phyloP scores from a whole-genome alignment of 2,888 invertebrate genomes.

The Trilocha varians region DNA sequence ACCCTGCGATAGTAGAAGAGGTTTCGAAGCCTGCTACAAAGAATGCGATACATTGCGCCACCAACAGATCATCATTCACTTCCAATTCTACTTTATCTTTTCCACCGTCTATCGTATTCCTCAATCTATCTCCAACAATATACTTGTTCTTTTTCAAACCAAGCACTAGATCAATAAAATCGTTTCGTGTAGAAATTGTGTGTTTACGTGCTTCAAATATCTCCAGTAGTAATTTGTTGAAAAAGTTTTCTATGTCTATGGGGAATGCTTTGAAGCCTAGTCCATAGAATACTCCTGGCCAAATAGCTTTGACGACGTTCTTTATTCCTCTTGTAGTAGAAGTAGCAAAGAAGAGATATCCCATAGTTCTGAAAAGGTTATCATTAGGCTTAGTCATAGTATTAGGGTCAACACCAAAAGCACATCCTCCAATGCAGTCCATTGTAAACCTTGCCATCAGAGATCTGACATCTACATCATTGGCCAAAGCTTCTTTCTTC shows the following conservation, averaged over 20 bases:
- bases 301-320: constrained; percentile 24
- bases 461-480: constrained; percentile 24
- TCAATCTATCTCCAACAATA: constrained; percentile 34
- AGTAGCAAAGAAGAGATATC: constrained; percentile 27
- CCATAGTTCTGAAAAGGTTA: constrained; percentile 33
- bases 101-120: constrained; percentile 14
- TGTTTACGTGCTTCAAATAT: constrained; percentile 30
- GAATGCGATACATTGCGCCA: constrained; percentile 69
- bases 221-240: constrained; percentile 22
- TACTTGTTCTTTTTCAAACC: constrained; percentile 26
- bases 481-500: constrained; percentile 17
- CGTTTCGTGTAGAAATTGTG: constrained; percentile 30
- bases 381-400: constrained; percentile 23
- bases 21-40: constrained; percentile 46
- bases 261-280: constrained; percentile 30
- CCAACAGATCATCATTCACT: constrained; percentile 52
- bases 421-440: constrained; percentile 40
- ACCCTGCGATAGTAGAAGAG: constrained; percentile 29
- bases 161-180: constrained; percentile 41
- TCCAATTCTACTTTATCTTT: constrained; percentile 27
- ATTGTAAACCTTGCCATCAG: constrained; percentile 38
- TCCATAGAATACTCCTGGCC: constrained; percentile 40
- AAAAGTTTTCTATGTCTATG: constrained; percentile 24
- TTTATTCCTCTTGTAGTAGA: constrained; percentile 25
- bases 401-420: constrained; percentile 40